A percentile compares a stretch with the other conserved stretches of the same genome.
These are phyloP conservation scores for Scomber scombrus DNA, from an alignment of 2,113 vertebrate genomes.

Conservation along the genomic window DNA sequence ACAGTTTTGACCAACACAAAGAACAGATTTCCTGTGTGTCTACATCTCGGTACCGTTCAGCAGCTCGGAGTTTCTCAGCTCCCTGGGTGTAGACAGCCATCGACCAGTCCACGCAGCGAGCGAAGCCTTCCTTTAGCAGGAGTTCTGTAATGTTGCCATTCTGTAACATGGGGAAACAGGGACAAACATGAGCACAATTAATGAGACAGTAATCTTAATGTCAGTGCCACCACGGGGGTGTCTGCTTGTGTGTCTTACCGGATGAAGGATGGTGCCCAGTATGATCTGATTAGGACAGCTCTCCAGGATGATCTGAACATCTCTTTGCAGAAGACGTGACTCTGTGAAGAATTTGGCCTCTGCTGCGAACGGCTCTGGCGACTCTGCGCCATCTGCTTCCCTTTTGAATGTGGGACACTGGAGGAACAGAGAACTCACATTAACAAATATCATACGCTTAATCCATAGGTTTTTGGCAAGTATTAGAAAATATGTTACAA, in stretches of 20 bases:
- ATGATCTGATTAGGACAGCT: constrained; percentile 98
- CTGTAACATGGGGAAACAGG: constrained; percentile 70
- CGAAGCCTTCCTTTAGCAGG: constrained; percentile 95
- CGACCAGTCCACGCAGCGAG: constrained; percentile 98
- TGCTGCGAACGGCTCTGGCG: constrained; percentile 92
- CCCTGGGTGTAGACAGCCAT: constrained; percentile 96
- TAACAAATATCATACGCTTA: neutral
- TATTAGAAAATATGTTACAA: neutral
- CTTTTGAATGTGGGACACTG: constrained; percentile 96
- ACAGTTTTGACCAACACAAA: neutral
- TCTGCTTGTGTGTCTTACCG: constrained; percentile 79
- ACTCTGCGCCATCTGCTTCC: constrained; percentile 91
- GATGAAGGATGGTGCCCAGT: constrained; percentile 96
- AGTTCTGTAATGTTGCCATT: constrained; percentile 98
- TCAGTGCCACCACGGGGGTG: neutral
- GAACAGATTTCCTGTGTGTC: no score
- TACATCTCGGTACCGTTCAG: constrained; percentile 86
- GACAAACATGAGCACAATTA: neutral
- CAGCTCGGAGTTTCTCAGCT: constrained; percentile 93
- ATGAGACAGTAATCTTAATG: neutral
- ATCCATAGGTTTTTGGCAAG: neutral
- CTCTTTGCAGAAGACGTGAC: constrained; percentile 95
- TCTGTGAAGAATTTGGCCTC: constrained; percentile 99
- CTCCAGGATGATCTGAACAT: constrained; percentile 97
- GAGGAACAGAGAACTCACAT: neutral